Conservation (phyloP, 2,797 vertebrate genomes). For the Caiman crocodilus region DNA sequence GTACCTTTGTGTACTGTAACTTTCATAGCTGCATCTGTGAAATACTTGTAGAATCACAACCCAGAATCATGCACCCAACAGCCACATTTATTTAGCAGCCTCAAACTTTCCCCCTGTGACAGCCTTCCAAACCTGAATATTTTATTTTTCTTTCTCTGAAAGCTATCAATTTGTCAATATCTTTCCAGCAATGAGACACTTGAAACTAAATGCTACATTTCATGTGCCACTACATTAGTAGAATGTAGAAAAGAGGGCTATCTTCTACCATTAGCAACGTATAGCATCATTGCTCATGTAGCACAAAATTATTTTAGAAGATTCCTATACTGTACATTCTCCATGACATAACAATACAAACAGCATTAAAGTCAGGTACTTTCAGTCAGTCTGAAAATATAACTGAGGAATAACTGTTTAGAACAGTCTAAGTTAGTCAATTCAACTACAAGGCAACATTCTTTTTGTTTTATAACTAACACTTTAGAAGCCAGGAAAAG, state of each 20-base stretch:
- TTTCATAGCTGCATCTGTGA: slow-evolving; percentile 2
- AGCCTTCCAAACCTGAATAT: slow-evolving; percentile 1
- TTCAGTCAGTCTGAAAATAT: not conserved
- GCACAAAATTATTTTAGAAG: not conserved
- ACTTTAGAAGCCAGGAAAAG: not conserved
- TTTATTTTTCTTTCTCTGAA: slow-evolving; percentile 17
- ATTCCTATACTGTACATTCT: not conserved
- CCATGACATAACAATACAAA: not conserved
- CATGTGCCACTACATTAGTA: slow-evolving; percentile 15
- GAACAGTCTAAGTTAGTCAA: not conserved
- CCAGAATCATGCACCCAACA: not conserved
- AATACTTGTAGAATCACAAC: not conserved
- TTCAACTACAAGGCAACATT: not conserved
- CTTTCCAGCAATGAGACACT: not conserved
- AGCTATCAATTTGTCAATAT: slow-evolving; percentile 12
- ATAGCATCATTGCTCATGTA: not conserved
- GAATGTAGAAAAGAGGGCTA: not conserved
- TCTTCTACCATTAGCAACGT: too few species aligned
- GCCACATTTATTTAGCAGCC: slow-evolving; percentile 1
- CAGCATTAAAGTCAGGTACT: not conserved
- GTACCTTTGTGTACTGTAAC: not conserved
- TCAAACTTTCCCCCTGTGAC: not conserved
- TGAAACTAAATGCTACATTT: slow-evolving; percentile 39
- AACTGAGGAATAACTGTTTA: not conserved
- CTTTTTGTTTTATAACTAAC: not conserved